phyloP scores from a whole-genome alignment of 2,113 vertebrate species.

The Malurus cyaneus region DNA sequence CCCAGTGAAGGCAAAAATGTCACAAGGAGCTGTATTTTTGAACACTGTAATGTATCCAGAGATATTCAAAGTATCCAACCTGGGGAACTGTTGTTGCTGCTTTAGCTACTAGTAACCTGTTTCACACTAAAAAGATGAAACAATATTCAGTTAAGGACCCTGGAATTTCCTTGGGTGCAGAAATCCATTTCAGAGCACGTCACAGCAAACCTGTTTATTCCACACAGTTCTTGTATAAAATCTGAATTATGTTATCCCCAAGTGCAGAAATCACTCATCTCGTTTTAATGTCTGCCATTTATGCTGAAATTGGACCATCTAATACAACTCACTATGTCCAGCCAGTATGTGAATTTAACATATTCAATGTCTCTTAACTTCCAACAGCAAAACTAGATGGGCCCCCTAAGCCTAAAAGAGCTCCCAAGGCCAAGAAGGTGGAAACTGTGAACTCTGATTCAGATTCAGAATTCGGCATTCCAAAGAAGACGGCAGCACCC shows the following conservation, averaged over 20 bases:
- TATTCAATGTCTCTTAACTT: slow-evolving; percentile 33
- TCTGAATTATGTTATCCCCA: background rate
- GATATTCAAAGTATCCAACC: background rate
- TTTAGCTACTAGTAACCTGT: background rate
- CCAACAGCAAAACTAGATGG: slow-evolving; percentile 82
- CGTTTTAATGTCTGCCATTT: background rate
- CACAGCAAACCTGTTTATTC: background rate
- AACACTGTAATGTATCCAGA: background rate
- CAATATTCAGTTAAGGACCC: background rate
- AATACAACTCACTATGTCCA: background rate
- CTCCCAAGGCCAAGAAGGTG: slow-evolving; percentile 88
- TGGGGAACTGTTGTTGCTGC: background rate
- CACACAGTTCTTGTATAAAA: background rate
- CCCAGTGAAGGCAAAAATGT: background rate
- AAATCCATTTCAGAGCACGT: background rate
- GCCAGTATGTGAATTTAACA: background rate
- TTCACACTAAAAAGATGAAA: background rate
- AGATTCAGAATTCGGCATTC: slow-evolving; percentile 87
- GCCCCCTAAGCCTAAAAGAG: slow-evolving; percentile 84
- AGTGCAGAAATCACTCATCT: background rate
- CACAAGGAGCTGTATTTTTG: background rate
- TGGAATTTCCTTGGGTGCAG: background rate
- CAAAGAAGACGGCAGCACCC: slow-evolving; percentile 82
- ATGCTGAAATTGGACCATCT: background rate
- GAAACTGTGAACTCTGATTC: slow-evolving; percentile 91